Conservation (phyloP, 2,113 vertebrate species). For the Theristicus caerulescens region DNA sequence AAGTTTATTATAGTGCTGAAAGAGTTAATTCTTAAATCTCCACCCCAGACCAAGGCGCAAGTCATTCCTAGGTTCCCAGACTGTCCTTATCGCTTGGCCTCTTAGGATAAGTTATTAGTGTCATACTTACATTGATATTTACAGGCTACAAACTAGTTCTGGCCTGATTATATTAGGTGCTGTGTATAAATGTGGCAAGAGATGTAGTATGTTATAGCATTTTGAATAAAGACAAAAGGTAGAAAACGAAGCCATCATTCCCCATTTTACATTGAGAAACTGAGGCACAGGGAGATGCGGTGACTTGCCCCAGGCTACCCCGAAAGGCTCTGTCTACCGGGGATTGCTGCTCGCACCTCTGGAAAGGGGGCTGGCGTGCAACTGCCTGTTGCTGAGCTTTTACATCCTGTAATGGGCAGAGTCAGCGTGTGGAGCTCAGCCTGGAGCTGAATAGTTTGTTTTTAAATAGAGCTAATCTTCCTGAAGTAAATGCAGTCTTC, state of each 20-base stretch:
- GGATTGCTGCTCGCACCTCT: fast-evolving
- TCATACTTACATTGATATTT: background rate
- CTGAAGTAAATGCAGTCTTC: background rate
- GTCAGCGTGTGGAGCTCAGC: background rate
- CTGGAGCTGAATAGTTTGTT: background rate
- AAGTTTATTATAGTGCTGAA: background rate
- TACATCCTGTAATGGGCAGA: background rate
- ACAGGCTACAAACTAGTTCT: background rate
- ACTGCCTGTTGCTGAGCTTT: background rate
- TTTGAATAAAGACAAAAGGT: background rate
- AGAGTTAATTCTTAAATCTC: background rate
- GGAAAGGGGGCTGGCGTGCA: background rate
- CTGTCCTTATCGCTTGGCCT: background rate
- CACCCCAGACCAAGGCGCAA: background rate
- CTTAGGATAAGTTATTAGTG: background rate
- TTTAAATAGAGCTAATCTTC: background rate
- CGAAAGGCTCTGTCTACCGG: fast-evolving
- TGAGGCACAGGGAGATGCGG: background rate
- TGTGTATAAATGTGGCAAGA: background rate
- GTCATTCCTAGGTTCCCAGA: background rate
- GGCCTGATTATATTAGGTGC: background rate
- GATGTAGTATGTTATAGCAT: fast-evolving
- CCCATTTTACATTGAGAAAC: background rate
- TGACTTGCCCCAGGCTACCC: background rate
- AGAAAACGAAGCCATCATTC: background rate